Evolutionary conservation across 2,113 vertebrate species (phyloP), one percentile per base, ranked within the genome.

Genomic region (Donacobius atricapilla): DNA sequence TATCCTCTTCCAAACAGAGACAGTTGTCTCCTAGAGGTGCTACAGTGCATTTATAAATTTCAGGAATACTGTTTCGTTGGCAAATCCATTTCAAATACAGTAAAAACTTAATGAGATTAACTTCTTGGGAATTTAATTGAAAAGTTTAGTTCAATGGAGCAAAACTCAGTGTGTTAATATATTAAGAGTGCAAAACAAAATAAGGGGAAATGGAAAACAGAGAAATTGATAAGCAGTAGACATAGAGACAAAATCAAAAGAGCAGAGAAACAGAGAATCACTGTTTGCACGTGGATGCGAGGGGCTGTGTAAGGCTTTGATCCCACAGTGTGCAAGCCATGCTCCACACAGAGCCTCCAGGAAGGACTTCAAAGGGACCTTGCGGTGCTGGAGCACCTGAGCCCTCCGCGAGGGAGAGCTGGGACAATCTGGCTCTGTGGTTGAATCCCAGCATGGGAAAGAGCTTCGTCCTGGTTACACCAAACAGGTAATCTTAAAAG

Each of bases 71-170:
- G 11, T 73, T 94, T 95, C 65, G 72, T 93, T 93, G 69, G 91
- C 85, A 94, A 94, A 96, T 83, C 57, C 18, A 78, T 88, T 96
- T 96, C 63, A 86, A 96, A 96, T 75, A 51, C 75, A 95, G 44
- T 51, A 60, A 88, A 94, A 80, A 21, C 13, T 66, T 83, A 89
- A 89, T 88, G 63, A 27, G 53, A 93, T 97, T 94, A 90, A 82
- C 61, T 66, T 51, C 64, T 93, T 90, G 75, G 60, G 92, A 86
- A 86, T 82, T 77, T n/a, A 71, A 11, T 63, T 73, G 33, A 65
- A 70, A 90, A 81, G 14, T 78, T 89, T 72, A 70, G 8, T 68
- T 93, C 75, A 90, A 63, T 53, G 47, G 64, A 78, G 33, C 18
- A 95, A 86, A 91, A 9, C 10, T 13, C 35, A 92, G 22, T 65